Percentiles rank a stretch among this genome's conserved stretches.
Evolutionary conservation across 2,888 invertebrate species (phyloP).

Genomic region (Apeira syringaria): DNA sequence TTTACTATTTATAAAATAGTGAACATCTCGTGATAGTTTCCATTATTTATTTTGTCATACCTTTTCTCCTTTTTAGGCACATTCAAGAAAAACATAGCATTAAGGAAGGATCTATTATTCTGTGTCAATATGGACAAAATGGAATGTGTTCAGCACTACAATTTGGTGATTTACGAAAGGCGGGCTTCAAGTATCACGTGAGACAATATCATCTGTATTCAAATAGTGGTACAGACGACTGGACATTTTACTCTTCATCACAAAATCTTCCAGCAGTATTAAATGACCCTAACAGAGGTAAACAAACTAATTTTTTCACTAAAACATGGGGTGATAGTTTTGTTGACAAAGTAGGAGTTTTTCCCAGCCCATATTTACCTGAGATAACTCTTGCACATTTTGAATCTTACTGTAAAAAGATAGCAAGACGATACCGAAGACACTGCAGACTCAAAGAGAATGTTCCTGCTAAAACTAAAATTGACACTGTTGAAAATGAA

Average conservation of each 20-base stretch:
- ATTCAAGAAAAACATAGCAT: conserved; percentile 91
- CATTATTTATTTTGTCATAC: conserved; percentile 1
- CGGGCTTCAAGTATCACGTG: conserved; percentile 94
- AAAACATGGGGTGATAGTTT: conserved; percentile 99
- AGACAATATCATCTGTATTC: conserved; percentile 84
- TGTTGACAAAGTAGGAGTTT: conserved; percentile 91
- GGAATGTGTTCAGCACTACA: conserved; percentile 93
- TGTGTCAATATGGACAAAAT: conserved; percentile 95
- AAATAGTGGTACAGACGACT: conserved; percentile 78
- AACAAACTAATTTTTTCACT: conserved; percentile 96
- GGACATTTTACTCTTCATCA: conserved; percentile 95
- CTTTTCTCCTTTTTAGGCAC: conserved; percentile 83
- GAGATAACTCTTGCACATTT: conserved; percentile 93
- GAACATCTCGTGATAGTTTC: too few relatives aligned
- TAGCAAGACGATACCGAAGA: conserved; percentile 86
- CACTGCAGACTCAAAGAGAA: conserved; percentile 83
- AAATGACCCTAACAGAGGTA: conserved; percentile 96
- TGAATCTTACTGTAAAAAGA: conserved; percentile 92
- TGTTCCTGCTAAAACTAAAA: conserved; percentile 63
- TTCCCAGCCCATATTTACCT: conserved; percentile 91
- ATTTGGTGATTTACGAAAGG: conserved; percentile 94
- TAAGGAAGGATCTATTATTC: conserved; percentile 92
- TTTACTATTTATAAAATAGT: too few relatives aligned
- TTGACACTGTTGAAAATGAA: conserved; percentile 75
- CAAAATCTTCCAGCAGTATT: conserved; percentile 98